Base-by-base conservation (phyloP, 2,888 invertebrate genomes). In the Erannis defoliaria region DNA sequence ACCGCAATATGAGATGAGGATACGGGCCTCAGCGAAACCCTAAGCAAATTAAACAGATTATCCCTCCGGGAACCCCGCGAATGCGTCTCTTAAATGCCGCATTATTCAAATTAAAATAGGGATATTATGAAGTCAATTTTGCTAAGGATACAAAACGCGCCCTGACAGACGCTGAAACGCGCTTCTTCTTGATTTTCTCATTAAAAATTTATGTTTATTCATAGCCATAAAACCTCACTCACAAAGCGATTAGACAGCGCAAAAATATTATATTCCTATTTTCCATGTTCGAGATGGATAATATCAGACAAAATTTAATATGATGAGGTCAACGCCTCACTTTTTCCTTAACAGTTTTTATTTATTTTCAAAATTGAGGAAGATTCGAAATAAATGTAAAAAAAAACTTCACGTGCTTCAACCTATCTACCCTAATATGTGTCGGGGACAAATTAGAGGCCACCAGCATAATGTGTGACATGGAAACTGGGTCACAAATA, bases 71-170 rank as follows among this genome's bases (percentile, higher is more conserved):
- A 65, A 66, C 49, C 60, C 70, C 71, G 42, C 51, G 62, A 63
- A 70, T 66, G 67, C 68, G 66, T 66, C 73, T 69, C 60, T 72
- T 78, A 78, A 81, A 80, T 75, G 77, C 74, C 71, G 70, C 76
- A 78, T 80, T 82, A 84, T 82, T 84, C 77, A 84, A 80, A 84
- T 84, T 77, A 78, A 80, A 81, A 81, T 78, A 74, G 67, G 70
- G 76, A 77, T 72, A 80, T 79, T 78, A 81, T 76, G 75, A 77
- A 81, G 80, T 78, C 73, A 78, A 78, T 80, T 78, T 71, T 67
- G 68, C 61, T 69, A 64, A 67, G 66, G 68, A 80, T 76, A 73
- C 68, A 73, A 71, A 76, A 75, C 70, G 69, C 66, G 70, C 43
- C 45, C 55, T 55, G 51, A 55, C 50, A 55, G 61, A 70, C 70